Base-by-base conservation (phyloP, 2,888 invertebrate species). In the Calameuta idolon region DNA sequence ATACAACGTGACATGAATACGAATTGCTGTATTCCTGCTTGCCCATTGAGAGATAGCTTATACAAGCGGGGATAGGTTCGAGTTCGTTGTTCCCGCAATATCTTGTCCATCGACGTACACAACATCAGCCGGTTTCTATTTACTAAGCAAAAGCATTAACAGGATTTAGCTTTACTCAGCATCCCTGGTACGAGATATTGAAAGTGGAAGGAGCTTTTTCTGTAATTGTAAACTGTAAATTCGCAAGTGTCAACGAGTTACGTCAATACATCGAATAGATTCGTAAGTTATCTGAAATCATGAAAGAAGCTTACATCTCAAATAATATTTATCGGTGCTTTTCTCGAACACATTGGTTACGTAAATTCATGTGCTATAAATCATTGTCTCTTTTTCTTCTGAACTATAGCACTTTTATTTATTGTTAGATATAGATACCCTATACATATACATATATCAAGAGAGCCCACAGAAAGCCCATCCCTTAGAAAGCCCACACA, bases 1-100 rank as follows among this genome's bases (percentile, higher is more conserved):
- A 75, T 55, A 78, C 76, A 76, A 73, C 69, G 34, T 71, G 78
- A 68, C 76, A 75, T 76, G 78, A 69, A 78, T 78, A 76, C 78
- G 73, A 78, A 78, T 78, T 68, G 40, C 73, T 40, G 34, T 78
- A 76, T 75, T 76, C 68, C 75, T 76, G 73, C 71, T 12, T 31
- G 71, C 31, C 71, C 31, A 78, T 55, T 76, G 75, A 55, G 75
- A 55, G 75, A 23, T 68, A 73, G 71, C 78, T 78, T 73, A 76
- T 34, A 23, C 74, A 12, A 30, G 35, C 74, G 15, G 12, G 35
- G 55, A 55, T 55, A 23, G 55, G 55, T 55, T 55, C 23, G 55
- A 23, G 23, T 55, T 55, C 55, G 55, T 55, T 55, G 55, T 55
- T 55, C 55, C 23, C 55, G 55, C 23, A 55, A 55, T 55, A 55